Base-by-base conservation (phyloP, 2,113 vertebrate species). In the Passer domesticus region DNA sequence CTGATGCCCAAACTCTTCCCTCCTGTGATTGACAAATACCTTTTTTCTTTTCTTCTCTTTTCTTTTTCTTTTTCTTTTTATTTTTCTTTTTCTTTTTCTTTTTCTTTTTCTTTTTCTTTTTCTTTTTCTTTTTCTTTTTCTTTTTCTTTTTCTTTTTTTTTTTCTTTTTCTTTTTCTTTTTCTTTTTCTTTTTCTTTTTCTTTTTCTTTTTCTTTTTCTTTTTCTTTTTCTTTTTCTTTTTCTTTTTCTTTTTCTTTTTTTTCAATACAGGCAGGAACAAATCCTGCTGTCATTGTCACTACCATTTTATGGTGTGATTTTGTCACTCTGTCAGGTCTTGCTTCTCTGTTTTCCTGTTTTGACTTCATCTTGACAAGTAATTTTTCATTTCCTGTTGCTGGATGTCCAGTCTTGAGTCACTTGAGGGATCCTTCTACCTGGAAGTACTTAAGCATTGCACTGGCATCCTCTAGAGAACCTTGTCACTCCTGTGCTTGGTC, bases 11-110 rank as follows among this genome's bases (percentile, higher is more conserved):
- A 80, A 59, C 1, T 39, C 19, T 70, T 58, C 25, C 6, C 11
- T 58, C 63, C 13, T 5, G 2, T 43, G 24, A 53, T 37, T 0
- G 0, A 19, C 19, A 52, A 10, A 43, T 2, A 60, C 8, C 5
- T 0, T 37, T 37, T 55, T 25, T 10, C 1, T 56, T 56, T 35
- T 15, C 10, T 13, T 35, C 7, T 23, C 4, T 35, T 15, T 35
- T 5, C 24, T 1, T 58, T 7, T n/a, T 6, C 14, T 17, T 52
- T n/a, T n/a, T n/a, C n/a, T n/a, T n/a, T n/a, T n/a, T n/a, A n/a
- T n/a, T n/a, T n/a, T n/a, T n/a, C n/a, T n/a, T n/a, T n/a, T n/a
- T n/a, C n/a, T n/a, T n/a, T n/a, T n/a, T n/a, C n/a, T n/a, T n/a
- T n/a, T n/a, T n/a, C n/a, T n/a, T n/a, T n/a, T n/a, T n/a, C n/a